Evolutionary conservation across 2,888 invertebrate genomes (phyloP).

Genomic region (Cryptocheilus praepositus): DNA sequence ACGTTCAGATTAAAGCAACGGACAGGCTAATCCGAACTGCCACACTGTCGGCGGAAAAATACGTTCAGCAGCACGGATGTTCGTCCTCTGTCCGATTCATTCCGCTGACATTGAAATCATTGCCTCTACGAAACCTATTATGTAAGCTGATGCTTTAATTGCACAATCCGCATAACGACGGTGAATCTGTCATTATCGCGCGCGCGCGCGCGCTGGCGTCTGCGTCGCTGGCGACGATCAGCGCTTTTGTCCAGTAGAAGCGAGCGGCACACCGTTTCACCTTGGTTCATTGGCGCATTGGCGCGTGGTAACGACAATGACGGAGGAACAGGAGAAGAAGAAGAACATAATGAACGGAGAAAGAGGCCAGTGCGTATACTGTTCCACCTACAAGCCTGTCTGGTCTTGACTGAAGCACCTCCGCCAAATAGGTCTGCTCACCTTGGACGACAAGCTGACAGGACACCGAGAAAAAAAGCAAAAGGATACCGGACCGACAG

Average conservation of each 20-base stretch:
- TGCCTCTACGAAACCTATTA: too few relatives aligned
- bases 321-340: conserved; percentile 21
- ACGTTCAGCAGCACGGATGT: too few relatives aligned
- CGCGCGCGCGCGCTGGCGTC: neutral
- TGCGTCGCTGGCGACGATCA: neutral
- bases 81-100: too few relatives aligned
- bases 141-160: too few relatives aligned
- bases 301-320: conserved; percentile 31
- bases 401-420: conserved; percentile 50
- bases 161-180: too few relatives aligned
- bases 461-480: conserved; percentile 40
- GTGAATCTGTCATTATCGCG: neutral
- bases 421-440: conserved; percentile 62
- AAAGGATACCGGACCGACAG: conserved; percentile 28
- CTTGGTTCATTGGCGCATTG: neutral
- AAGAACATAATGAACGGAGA: conserved; percentile 25
- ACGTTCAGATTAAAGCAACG: too few relatives aligned
- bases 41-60: too few relatives aligned
- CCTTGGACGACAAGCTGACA: conserved; percentile 65
- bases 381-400: conserved; percentile 49
- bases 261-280: conserved; percentile 1
- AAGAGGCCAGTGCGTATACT: conserved; percentile 43
- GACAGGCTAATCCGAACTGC: too few relatives aligned
- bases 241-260: neutral
- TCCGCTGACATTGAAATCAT: too few relatives aligned